Evolutionary conservation across 2,888 invertebrate species (phyloP).

Genomic region (Noctua janthina): DNA sequence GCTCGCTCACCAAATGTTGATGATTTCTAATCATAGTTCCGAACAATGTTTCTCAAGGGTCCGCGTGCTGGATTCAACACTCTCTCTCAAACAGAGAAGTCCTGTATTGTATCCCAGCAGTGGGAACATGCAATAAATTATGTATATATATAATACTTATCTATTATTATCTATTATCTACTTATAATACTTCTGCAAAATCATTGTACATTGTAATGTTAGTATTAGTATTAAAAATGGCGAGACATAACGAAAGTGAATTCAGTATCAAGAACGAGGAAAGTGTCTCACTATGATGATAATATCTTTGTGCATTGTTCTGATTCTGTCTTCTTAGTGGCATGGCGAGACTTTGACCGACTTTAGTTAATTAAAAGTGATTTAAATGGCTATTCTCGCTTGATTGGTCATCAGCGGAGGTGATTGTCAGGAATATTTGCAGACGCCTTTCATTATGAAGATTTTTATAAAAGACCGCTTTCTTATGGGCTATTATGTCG

Average conservation of each 20-base stretch:
- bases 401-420: constrained; percentile 14
- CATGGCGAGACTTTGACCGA: constrained; percentile 44
- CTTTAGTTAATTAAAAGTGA: constrained; percentile 30
- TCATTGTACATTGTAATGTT: constrained; percentile 20
- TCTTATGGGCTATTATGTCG: neutral
- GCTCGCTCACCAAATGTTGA: neutral
- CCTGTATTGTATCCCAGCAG: neutral
- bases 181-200: constrained; percentile 43
- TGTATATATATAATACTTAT: no score
- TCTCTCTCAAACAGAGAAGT: neutral
- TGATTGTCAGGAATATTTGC: neutral
- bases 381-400: constrained; percentile 10
- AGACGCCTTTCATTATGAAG: neutral
- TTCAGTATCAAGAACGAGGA: constrained; percentile 55
- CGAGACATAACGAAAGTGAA: constrained; percentile 65
- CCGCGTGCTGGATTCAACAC: neutral
- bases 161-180: no score
- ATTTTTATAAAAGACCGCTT: neutral
- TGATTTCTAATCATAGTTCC: neutral
- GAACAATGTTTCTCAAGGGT: neutral
- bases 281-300: constrained; percentile 55
- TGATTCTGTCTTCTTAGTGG: constrained; percentile 14
- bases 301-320: constrained; percentile 52
- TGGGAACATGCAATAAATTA: neutral
- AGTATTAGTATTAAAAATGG: constrained; percentile 40